Base-by-base conservation (phyloP, 2,113 vertebrate genomes). In the Arizona elegans region DNA sequence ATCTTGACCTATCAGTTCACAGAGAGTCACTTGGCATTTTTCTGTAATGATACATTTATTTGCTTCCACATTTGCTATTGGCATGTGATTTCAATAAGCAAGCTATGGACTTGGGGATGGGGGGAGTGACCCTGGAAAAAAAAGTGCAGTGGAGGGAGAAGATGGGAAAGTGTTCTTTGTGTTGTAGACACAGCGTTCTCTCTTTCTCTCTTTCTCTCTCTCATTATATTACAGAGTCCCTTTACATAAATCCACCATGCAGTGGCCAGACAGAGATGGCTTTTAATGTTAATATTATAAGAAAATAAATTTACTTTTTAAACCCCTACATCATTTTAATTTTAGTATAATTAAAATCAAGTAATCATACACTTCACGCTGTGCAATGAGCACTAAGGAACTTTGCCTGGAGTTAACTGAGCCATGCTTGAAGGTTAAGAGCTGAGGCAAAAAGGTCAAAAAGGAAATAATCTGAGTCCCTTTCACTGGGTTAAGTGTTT, bases 361-460 rank as follows among this genome's bases (percentile, higher is more conserved):
- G 86, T 93, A 92, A 91, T 89, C 70, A 92, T 59, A 53, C 26
- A 81, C 65, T 86, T 93, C 93, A 89, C 81, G 55, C 86, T 91
- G 92, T 86, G 90, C 86, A 56, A 26, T n/a, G 87, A 92, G 86
- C 54, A 8, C 90, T 50, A 6, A 94, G 93, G 29, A 50, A 88
- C 50, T 70, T 93, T 93, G 87, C 90, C 93, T 91, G 47, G 87
- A 93, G 70, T 93, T 90, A 92, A 89, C 92, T 21, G n/a, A 94
- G 90, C 86, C 85, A 55, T 88, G 88, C 92, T 94, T 94, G 92
- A 93, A 91, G 93, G 92, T 93, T 92, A 94, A 94, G 90, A 89
- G 92, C 90, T 92, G 47, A 70, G 90, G 92, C 90, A 47, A 93
- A 94, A 94, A 94, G 93, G 93, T 94, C 92, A 89, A 94, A 94